These are phyloP conservation scores for Physocephala rufipes DNA, from an alignment of 2,888 invertebrate species.

Conservation along the genomic window DNA sequence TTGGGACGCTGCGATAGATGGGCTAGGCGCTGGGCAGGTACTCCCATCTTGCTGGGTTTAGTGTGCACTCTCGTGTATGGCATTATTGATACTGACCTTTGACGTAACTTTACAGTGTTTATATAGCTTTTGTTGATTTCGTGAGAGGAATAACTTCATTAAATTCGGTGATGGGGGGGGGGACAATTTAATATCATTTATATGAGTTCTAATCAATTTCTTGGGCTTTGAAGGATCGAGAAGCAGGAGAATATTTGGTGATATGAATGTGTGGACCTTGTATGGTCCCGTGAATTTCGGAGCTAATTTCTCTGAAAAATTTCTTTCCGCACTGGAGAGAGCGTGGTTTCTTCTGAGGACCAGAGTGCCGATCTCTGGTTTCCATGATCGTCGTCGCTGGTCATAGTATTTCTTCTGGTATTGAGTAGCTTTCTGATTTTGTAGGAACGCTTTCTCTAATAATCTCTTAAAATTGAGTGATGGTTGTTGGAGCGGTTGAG, in stretches of 20 bases:
- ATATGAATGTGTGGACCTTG: neutral
- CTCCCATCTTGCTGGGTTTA: no score
- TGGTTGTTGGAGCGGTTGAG: neutral
- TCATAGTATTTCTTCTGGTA: neutral
- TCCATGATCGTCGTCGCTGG: neutral
- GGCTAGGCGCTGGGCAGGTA: no score
- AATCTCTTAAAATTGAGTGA: neutral
- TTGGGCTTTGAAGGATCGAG: no score
- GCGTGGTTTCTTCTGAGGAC: neutral
- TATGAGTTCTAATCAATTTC: no score
- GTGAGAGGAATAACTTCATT: no score
- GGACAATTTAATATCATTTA: no score
- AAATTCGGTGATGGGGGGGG: no score
- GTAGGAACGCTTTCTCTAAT: neutral
- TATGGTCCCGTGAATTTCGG: conserved; percentile 3
- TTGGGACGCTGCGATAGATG: no score
- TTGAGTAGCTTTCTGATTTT: neutral
- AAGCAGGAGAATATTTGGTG: neutral
- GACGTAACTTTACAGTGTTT: no score
- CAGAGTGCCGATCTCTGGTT: neutral
- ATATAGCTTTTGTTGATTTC: no score
- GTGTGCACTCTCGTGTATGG: no score
- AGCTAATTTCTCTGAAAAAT: neutral
- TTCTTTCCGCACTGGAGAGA: neutral
- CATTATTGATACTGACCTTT: no score